Base-by-base conservation (phyloP, 2,113 vertebrate species). In the Mystacornis crossleyi region DNA sequence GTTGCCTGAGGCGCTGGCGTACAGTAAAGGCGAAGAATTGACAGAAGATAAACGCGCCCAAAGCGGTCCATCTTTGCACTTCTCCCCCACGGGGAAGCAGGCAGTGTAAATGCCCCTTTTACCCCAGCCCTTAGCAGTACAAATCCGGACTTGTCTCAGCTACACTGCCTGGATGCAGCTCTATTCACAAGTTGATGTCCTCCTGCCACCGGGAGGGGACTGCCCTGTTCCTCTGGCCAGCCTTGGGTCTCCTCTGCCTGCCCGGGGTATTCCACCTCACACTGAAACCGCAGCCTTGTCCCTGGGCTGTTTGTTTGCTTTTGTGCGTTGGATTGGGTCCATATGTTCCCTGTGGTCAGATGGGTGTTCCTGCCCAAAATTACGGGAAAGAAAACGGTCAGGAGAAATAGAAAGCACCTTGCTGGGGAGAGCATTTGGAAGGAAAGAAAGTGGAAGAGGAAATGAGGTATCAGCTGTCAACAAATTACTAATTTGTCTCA, bases 161-260 rank as follows among this genome's bases (percentile, higher is more conserved):
- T 13, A 0, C 10, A 0, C 12, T 33, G 54, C 50, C 34, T 3
- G 1, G 31, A 8, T 31, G 60, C 34, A 15, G 25, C n/a, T 61
- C 24, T 6, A 0, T 2, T 19, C 19, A 2, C 18, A 3, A 0
- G 24, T 4, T 8, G 34, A 11, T 23, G 40, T 34, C n/a, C 24
- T 26, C 23, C 28, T 64, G 66, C 42, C 45, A 0, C 45, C 50
- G 2, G 54, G 20, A 14, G 23, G 50, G 36, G 6, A 13, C 60
- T 5, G 53, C 13, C 64, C 43, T 3, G 13, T 51, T 16, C 17
- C 8, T 24, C 58, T 6, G 40, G 34, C 13, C 19, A 6, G 61
- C 43, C 47, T 3, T 12, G 38, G 28, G 7, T 24, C 25, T 23
- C 25, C n/a, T 58, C 17, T 28, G 23, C 20, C 40, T 25, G 53